phyloP scores from a whole-genome alignment of 2,797 vertebrate species.

The Notolabrus celidotus region DNA sequence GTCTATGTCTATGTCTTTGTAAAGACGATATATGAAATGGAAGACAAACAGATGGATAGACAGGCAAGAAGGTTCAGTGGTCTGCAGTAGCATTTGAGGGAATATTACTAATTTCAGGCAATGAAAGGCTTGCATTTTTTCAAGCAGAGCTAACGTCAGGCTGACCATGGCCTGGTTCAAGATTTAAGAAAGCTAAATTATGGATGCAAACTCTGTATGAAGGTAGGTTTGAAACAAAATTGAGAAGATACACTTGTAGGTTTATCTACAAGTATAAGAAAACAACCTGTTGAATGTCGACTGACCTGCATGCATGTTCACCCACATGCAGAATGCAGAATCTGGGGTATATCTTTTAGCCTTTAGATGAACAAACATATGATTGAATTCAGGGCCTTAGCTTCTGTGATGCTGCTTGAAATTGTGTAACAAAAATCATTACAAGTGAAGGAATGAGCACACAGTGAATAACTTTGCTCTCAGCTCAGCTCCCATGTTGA shows the following conservation, averaged over 20 bases:
- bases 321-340: not conserved
- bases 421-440: conserved; percentile 11
- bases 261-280: too few species aligned
- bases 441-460: conserved; percentile 31
- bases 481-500: conserved; percentile 12
- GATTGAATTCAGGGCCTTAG: not conserved
- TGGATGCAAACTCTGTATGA: not conserved
- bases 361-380: not conserved
- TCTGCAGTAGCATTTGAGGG: too few species aligned
- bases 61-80: too few species aligned
- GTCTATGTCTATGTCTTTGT: too few species aligned
- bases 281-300: not conserved
- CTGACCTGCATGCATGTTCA: not conserved
- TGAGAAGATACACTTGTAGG: not conserved
- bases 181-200: not conserved
- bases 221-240: not conserved
- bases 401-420: not conserved
- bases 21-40: too few species aligned
- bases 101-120: too few species aligned
- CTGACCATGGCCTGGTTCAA: not conserved
- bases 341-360: not conserved
- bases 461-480: conserved; percentile 2
- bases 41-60: too few species aligned
- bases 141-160: not conserved
- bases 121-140: not conserved